Evolutionary conservation across 2,797 vertebrate genomes (phyloP).

Genomic region (Avahi laniger): DNA sequence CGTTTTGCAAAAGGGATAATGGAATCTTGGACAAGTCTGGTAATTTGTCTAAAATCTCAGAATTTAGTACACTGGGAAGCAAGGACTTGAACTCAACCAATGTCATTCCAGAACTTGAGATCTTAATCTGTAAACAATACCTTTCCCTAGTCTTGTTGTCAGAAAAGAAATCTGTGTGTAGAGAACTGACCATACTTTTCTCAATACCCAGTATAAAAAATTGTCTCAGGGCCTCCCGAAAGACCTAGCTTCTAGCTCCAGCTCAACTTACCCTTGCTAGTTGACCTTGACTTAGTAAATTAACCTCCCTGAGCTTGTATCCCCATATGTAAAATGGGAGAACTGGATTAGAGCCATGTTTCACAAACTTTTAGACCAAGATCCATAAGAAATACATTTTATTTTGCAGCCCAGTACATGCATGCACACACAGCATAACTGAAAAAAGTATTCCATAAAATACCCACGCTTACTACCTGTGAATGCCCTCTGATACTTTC

Average conservation of each 20-base stretch:
- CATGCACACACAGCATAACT: neutral
- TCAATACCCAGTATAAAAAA: neutral
- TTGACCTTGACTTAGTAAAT: neutral
- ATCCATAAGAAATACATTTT: neutral
- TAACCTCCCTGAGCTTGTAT: neutral
- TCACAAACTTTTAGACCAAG: neutral
- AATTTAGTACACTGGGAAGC: neutral
- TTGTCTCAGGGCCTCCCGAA: neutral
- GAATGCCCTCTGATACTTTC: neutral
- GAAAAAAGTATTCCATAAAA: neutral
- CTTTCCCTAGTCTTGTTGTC: neutral
- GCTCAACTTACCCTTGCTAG: neutral
- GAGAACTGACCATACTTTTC: neutral
- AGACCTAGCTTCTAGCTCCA: neutral
- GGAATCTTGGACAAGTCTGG: neutral
- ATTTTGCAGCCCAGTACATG: neutral
- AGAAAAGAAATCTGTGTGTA: neutral
- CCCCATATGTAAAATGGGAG: neutral
- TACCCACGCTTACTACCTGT: neutral
- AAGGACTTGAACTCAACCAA: neutral
- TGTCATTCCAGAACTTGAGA: neutral
- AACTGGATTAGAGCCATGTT: neutral
- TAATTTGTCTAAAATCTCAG: neutral
- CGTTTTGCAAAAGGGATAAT: neutral
- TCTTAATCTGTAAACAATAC: neutral